Evolutionary conservation across 2,113 vertebrate species (phyloP), one percentile per base, ranked within the genome.

Genomic region (Tringa solitaria): DNA sequence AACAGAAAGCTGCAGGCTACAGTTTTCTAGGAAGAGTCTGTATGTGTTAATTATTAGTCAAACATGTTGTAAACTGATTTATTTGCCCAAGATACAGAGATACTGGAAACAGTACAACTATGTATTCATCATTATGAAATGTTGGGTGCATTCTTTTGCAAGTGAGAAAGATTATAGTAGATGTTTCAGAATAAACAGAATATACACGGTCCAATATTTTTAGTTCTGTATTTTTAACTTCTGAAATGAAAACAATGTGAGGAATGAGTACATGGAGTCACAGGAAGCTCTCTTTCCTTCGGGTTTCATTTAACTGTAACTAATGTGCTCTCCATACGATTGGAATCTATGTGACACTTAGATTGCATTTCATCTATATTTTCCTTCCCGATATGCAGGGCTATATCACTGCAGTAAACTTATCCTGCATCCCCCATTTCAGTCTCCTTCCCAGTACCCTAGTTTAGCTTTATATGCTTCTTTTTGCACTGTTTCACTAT

Each of bases 21-120:
- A 3, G 27, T 93, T 96, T 97, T 93, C 81, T 93, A 94, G 78
- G 65, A 95, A 93, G 77, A 84, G 46, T 90, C 63, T 82, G 33
- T 70, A 83, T 70, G 33, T 14, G 97, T 98, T 98, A 98, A 98
- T 97, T 80, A 98, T 98, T 98, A 98, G 95, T 95, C 97, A 97
- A 86, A 87, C 87, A 74, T 79, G 90, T 94, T 95, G 91, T 94
- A 97, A 96, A 94, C 86, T 72, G 63, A 75, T 94, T 81, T 97
- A 90, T 97, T 98, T 97, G 77, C 39, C 77, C 76, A 94, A 96
- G 93, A 88, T 90, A 93, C 75, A 83, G 61, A 90, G 83, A 61
- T 81, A 74, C 67, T 87, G 73, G 73, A 94, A 97, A 78, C 20
- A 90, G 69, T 41, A 67, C 56, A 90, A 43, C 45, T 73, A 45